Percentiles rank a stretch among this genome's conserved stretches.
Evolutionary conservation across 2,888 invertebrate genomes (phyloP).

Genomic region (Colletes collaris): DNA sequence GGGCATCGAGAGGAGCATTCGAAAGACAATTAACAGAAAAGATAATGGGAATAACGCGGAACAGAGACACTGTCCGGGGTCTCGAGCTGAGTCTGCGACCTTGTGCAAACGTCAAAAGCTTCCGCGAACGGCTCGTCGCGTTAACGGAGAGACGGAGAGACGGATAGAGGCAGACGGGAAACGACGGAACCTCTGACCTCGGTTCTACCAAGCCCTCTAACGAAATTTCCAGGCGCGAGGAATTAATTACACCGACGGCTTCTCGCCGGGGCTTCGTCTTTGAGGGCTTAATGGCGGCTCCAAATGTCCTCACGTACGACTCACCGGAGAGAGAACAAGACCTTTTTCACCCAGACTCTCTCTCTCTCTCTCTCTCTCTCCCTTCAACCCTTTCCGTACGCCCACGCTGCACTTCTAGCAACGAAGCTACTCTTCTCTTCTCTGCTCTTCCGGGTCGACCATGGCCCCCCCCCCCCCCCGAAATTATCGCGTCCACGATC

Average conservation of each 20-base stretch:
- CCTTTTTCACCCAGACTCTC: not conserved
- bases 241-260: conserved; percentile 51
- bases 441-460: not conserved
- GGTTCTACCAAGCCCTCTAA: conserved; percentile 8
- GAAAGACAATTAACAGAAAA: no score
- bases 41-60: no score
- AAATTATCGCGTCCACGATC: no score
- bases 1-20: no score
- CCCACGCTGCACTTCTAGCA: not conserved
- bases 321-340: conserved; percentile 13
- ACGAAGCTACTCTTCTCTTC: not conserved
- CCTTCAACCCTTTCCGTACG: no score
- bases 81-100: no score
- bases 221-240: conserved; percentile 67
- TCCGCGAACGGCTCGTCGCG: no score
- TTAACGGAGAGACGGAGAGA: not conserved
- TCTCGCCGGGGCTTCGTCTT: conserved; percentile 41
- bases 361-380: not conserved
- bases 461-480: not conserved
- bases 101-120: no score
- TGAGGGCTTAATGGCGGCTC: conserved; percentile 41
- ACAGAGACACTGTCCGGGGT: no score
- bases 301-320: conserved; percentile 48
- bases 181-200: conserved; percentile 3
- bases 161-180: not conserved